These are phyloP conservation scores for Amblyopsis hoosieri DNA, from an alignment of 2,797 vertebrate species.

Conservation along the genomic window DNA sequence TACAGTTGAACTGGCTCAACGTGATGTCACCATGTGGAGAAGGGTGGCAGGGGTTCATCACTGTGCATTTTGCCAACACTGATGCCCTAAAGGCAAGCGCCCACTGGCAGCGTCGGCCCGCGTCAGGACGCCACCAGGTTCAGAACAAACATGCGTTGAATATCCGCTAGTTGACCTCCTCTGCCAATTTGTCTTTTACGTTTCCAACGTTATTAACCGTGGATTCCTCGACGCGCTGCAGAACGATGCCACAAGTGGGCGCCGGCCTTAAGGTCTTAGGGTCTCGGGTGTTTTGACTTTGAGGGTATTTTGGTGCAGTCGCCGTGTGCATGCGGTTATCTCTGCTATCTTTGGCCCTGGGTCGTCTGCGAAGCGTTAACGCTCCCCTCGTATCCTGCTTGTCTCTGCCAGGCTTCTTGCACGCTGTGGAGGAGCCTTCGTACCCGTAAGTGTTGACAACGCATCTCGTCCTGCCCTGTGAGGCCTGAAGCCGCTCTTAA, in stretches of 20 bases:
- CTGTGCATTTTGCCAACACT: slow-evolving; percentile 20
- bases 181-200: too few species aligned
- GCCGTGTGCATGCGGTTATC: slow-evolving; percentile 16
- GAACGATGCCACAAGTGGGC: too few species aligned
- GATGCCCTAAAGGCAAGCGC: not conserved
- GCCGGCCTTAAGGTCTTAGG: slow-evolving; percentile 9
- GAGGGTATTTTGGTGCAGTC: slow-evolving; percentile 27
- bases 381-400: slow-evolving; percentile 19
- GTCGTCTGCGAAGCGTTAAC: slow-evolving; percentile 24
- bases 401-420: slow-evolving; percentile 61
- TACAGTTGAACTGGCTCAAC: slow-evolving; percentile 18
- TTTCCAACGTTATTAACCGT: too few species aligned
- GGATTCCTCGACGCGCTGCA: too few species aligned
- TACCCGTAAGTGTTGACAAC: slow-evolving; percentile 65
- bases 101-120: too few species aligned
- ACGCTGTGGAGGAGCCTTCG: slow-evolving; percentile 65
- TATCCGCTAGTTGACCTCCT: too few species aligned
- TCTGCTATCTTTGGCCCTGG: slow-evolving; percentile 4
- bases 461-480: not conserved
- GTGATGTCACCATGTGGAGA: slow-evolving; percentile 48
- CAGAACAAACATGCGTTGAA: too few species aligned
- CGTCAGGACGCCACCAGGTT: too few species aligned
- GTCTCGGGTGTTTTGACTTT: slow-evolving; percentile 23
- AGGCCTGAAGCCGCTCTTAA: too few species aligned
- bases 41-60: slow-evolving; percentile 18